phyloP scores from a whole-genome alignment of 1,140 invertebrate genomes.

The Zophobas atratus region DNA sequence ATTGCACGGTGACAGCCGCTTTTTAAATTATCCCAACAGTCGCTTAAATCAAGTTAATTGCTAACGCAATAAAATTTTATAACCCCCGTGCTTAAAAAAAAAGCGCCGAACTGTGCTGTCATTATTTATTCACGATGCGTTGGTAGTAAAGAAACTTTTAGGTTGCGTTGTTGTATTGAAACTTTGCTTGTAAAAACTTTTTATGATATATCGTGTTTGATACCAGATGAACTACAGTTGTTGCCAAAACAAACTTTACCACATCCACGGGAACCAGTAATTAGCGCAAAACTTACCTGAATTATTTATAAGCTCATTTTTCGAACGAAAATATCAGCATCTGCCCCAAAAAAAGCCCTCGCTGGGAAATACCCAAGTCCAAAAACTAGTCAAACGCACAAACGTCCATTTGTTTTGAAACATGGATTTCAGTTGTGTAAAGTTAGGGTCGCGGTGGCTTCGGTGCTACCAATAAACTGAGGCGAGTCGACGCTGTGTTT shows the following conservation, averaged over 20 bases:
- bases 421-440: constrained; percentile 26
- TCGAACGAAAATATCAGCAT: not conserved
- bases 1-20: constrained; percentile 19
- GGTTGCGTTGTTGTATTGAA: constrained; percentile 14
- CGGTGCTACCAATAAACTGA: constrained; percentile 45
- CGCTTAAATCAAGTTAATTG: constrained; percentile 2
- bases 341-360: not conserved
- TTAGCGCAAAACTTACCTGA: not conserved
- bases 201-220: constrained; percentile 12
- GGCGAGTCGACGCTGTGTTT: constrained; percentile 40
- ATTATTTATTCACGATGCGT: constrained; percentile 17
- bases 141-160: constrained; percentile 5
- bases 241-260: not conserved
- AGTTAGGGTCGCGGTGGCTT: constrained; percentile 31
- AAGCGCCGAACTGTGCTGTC: not conserved
- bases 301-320: not conserved
- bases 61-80: constrained; percentile 17
- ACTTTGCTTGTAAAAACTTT: constrained; percentile 8
- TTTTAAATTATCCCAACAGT: not conserved
- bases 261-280: not conserved
- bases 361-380: not conserved
- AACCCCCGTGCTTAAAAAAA: constrained; percentile 3
- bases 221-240: not conserved
- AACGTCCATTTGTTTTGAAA: constrained; percentile 5
- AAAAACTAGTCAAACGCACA: constrained; percentile 4